phyloP scores from a whole-genome alignment of 2,797 vertebrate genomes.

The Characodon lateralis region DNA sequence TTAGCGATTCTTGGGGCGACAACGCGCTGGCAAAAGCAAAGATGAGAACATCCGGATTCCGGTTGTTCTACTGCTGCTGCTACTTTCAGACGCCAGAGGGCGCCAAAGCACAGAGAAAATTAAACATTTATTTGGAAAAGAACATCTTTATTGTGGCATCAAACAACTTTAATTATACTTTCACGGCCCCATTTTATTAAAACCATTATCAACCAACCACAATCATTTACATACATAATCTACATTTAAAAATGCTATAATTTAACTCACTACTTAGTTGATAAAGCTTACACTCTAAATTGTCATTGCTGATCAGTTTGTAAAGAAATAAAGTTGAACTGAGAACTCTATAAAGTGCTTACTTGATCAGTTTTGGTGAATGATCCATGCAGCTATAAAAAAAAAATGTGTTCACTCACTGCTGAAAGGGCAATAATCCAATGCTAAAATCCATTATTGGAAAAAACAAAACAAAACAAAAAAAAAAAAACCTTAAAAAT shows the following conservation, averaged over 20 bases:
- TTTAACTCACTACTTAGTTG: conserved; percentile 24
- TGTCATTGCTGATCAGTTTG: conserved; percentile 29
- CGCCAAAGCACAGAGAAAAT: neutral
- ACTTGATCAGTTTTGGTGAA: conserved; percentile 51
- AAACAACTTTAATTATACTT: neutral
- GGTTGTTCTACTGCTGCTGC: conserved; percentile 24
- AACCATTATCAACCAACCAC: conserved; percentile 6
- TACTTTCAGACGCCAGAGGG: conserved; percentile 23
- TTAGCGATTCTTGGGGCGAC: conserved; percentile 33
- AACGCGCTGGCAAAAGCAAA: conserved; percentile 58
- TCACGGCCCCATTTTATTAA: conserved; percentile 7
- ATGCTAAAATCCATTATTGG: neutral
- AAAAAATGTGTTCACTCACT: conserved; percentile 3
- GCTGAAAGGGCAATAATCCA: conserved; percentile 18
- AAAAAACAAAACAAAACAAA: neutral
- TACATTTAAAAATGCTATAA: conserved; percentile 7
- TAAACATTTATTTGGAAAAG: conserved; percentile 14
- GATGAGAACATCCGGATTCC: conserved; percentile 75
- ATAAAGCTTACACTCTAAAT: conserved; percentile 38
- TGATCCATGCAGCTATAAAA: conserved; percentile 10
- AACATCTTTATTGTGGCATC: conserved; percentile 68
- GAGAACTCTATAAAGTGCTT: conserved; percentile 70
- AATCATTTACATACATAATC: conserved; percentile 44
- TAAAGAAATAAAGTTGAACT: conserved; percentile 25
- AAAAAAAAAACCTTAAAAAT: neutral